These are phyloP conservation scores for Tretioscincus oriximinensis DNA, from an alignment of 2,113 vertebrate species.

Conservation along the genomic window DNA sequence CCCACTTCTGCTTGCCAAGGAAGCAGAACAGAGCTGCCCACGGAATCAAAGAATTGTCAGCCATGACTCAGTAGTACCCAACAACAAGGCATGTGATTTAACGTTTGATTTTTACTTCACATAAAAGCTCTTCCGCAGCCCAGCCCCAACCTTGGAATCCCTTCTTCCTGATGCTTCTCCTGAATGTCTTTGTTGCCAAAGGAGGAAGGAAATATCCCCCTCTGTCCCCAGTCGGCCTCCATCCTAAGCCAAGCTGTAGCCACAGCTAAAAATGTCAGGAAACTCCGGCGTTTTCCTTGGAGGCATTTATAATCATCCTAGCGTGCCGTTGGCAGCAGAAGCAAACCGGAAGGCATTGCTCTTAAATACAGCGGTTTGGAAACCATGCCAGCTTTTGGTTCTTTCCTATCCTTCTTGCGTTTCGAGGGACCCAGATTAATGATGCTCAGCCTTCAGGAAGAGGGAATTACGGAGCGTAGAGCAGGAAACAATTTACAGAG, in stretches of 20 bases:
- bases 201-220: conserved; percentile 48
- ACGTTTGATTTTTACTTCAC: no score
- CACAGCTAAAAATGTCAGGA: conserved; percentile 62
- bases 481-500: conserved; percentile 60
- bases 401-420: conserved; percentile 14
- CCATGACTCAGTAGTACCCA: no score
- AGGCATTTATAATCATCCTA: conserved; percentile 32
- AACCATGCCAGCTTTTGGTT: conserved; percentile 26
- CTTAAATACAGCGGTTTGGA: conserved; percentile 37
- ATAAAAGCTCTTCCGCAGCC: conserved; percentile 22
- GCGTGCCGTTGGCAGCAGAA: conserved; percentile 40
- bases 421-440: conserved; percentile 33
- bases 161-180: conserved; percentile 33
- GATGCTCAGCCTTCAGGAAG: conserved; percentile 36
- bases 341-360: conserved; percentile 30
- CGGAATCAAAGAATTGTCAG: no score
- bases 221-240: conserved; percentile 36
- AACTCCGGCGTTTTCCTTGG: conserved; percentile 36
- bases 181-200: conserved; percentile 25
- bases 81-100: no score
- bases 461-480: conserved; percentile 47
- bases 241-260: conserved; percentile 46
- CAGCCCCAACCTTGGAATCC: conserved; percentile 42
- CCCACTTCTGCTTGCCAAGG: no score
- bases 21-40: no score